Conservation (phyloP, 2,113 vertebrate genomes). For the Anoura caudifer region DNA sequence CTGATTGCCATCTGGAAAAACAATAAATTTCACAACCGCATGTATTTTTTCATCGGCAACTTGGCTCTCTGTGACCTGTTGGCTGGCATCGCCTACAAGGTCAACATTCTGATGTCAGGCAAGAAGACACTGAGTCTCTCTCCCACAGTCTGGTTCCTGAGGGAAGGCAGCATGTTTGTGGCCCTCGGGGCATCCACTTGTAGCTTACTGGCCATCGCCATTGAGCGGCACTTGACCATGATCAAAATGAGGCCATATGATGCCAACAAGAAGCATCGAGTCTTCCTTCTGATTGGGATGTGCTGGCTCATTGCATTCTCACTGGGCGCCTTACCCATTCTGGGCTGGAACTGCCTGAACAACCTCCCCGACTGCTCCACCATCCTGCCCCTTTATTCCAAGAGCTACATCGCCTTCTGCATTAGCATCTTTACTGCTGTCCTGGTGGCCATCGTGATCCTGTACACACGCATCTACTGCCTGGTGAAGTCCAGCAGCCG, state of each 20-base stretch:
- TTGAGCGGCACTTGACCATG: constrained; percentile 97
- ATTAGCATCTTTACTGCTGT: constrained; percentile 91
- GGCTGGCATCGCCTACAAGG: constrained; percentile 90
- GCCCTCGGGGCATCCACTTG: constrained; percentile 94
- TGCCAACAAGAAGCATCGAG: constrained; percentile 93
- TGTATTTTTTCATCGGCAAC: constrained; percentile 99
- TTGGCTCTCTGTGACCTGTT: constrained; percentile 96
- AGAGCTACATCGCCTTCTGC: constrained; percentile 94
- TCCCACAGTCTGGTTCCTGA: constrained; percentile 88
- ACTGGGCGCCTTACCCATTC: constrained; percentile 91
- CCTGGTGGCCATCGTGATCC: constrained; percentile 89
- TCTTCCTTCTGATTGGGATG: constrained; percentile 94
- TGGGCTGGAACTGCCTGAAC: constrained; percentile 95
- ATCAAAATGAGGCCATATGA: constrained; percentile 98
- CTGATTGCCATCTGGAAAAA: constrained; percentile 96
- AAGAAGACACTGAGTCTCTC: constrained; percentile 90
- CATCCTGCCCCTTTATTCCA: constrained; percentile 93
- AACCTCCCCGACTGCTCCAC: constrained; percentile 93
- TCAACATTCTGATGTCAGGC: constrained; percentile 95
- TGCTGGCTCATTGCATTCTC: constrained; percentile 93
- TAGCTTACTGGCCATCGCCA: constrained; percentile 95
- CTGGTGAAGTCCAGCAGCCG: constrained; percentile 94
- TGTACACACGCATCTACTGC: constrained; percentile 94
- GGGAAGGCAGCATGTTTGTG: constrained; percentile 97
- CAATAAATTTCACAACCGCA: constrained; percentile 94